phyloP scores from a whole-genome alignment of 2,888 invertebrate species.

The Creontiades dilutus region DNA sequence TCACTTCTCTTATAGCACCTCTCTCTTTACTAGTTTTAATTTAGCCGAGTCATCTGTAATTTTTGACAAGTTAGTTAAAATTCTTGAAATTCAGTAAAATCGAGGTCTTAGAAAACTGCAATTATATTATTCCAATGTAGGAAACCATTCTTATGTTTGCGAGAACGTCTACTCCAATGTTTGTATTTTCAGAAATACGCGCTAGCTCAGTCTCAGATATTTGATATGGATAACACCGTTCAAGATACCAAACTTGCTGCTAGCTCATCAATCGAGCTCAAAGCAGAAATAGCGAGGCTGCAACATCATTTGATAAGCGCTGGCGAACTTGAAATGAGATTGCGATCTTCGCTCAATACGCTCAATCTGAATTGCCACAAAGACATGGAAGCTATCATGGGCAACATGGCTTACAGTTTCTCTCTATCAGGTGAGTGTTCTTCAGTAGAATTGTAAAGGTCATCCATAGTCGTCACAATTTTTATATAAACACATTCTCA shows the following conservation, averaged over 20 bases:
- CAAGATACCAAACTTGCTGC: constrained; percentile 80
- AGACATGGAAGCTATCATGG: constrained; percentile 79
- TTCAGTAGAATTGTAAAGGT: too few relatives aligned
- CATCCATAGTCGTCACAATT: too few relatives aligned
- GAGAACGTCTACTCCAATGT: not conserved
- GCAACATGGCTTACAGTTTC: constrained; percentile 80
- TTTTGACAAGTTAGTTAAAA: too few relatives aligned
- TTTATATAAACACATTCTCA: too few relatives aligned
- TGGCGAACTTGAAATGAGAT: constrained; percentile 82
- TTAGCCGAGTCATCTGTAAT: too few relatives aligned
- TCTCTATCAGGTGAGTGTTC: constrained; percentile 80
- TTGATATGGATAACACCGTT: constrained; percentile 79
- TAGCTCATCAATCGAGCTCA: constrained; percentile 80
- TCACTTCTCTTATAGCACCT: too few relatives aligned
- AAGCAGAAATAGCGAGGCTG: constrained; percentile 80
- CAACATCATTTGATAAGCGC: constrained; percentile 81
- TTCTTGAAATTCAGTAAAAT: too few relatives aligned
- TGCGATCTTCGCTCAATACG: constrained; percentile 80
- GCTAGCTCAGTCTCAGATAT: constrained; percentile 77
- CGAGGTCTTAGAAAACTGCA: too few relatives aligned
- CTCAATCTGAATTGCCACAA: constrained; percentile 79
- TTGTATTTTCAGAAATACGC: constrained; percentile 61
- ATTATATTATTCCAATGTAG: too few relatives aligned
- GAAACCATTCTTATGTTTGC: not conserved
- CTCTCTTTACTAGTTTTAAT: too few relatives aligned